Evolutionary conservation across 2,888 invertebrate species (phyloP), one percentile per base, ranked within the genome.

Genomic region (Polylopha cassiicola): DNA sequence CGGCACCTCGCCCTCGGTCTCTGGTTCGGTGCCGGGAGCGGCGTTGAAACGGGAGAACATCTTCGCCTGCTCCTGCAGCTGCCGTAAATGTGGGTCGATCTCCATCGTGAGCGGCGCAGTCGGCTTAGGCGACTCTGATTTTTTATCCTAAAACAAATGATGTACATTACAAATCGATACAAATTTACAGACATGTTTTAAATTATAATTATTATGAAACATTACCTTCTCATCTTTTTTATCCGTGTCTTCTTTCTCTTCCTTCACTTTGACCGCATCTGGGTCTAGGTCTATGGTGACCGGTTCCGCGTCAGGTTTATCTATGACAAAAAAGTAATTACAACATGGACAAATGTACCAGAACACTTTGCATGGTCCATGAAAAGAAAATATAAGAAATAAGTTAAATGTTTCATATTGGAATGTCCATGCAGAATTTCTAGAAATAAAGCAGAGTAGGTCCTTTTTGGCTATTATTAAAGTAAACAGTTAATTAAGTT

Each of bases 41-140:
- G 81, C 63, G 57, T 86, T 86, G 54, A 69, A 79, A 5, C 75
- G 74, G 23, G 86, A 84, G 56, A 87, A 87, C 53, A 87, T 49
- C 56, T 87, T 87, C 2, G 87, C 87, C 58, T 88, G 87, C 56
- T 87, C 87, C 55, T 87, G 87, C 36, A 87, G 71, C 29, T 87
- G 84, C 30, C 71, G 74, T 38, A 86, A 71, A 50, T 86, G 81
- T 1, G 86, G 85, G 47, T 86, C 86, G 46, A 87, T 87, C 51
- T 82, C 86, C 77, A 87, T 85, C 13, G 78, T 82, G 20, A 87
- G 61, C 3, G 87, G 86, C 9, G 76, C 76, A 3, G 75, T 73
- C 18, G 68, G 74, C 55, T 75, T 82, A 27, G 69, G 76, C 44
- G 68, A 76, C 51, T 73, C 80, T 7, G 64, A 73, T 65, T 62